Base-by-base conservation (phyloP, 1,140 invertebrate genomes). In the Drosophila repletoides region DNA sequence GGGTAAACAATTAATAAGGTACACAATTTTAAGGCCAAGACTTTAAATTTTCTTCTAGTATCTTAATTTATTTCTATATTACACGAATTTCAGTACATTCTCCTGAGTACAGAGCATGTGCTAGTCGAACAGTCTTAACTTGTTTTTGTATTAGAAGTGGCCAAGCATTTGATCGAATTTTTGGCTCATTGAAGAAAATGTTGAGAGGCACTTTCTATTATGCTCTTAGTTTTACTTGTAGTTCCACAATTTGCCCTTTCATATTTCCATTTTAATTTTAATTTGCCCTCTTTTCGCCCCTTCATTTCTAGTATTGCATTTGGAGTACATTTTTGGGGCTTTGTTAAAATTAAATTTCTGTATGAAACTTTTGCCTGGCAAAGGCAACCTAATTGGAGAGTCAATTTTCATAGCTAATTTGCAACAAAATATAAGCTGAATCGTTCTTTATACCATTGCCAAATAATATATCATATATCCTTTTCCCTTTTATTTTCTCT, bases 111-210 rank as follows among this genome's bases (percentile, higher is more conserved):
- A n/a, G n/a, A n/a, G n/a, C n/a, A n/a, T n/a, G n/a, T n/a, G n/a
- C n/a, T n/a, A n/a, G n/a, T n/a, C n/a, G n/a, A n/a, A n/a, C n/a
- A n/a, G n/a, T n/a, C n/a, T n/a, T n/a, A n/a, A n/a, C n/a, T 79
- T 51, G 24, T 48, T 53, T 55, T 56, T 38, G 28, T 33, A 34
- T 31, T 7, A 21, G 24, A 36, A 52, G 49, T 31, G 36, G 10
- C 36, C 46, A 64, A 75, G 19, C 72, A 46, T 80, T 80, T 83
- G 77, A 84, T 67, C 56, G 65, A 73, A 58, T 56, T 74, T 84
- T 74, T 84, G 45, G 24, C 64, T 71, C 56, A 74, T 65, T 77
- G 69, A 61, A 66, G 70, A 74, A 66, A 80, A 71, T 66, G 34
- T 80, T 58, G 53, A 83, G 68, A 72, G 58, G 72, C 53, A 59